Evolutionary conservation across 2,113 vertebrate species (phyloP).

Genomic region (Marmota monax): DNA sequence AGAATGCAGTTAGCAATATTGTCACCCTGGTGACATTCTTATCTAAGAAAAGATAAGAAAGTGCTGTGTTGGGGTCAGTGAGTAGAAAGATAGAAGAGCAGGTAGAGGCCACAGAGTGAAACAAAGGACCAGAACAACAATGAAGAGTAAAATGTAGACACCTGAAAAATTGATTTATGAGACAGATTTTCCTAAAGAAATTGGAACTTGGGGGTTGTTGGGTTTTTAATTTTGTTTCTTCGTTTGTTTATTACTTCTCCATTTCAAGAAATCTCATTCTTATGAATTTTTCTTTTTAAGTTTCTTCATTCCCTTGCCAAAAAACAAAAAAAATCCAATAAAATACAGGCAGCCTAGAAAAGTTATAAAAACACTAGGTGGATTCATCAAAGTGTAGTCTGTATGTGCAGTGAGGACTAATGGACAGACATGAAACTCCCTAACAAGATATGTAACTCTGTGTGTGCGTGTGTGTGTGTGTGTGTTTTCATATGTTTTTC

Average conservation of each 20-base stretch:
- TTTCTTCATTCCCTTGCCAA: conserved; percentile 42
- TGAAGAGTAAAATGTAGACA: background rate
- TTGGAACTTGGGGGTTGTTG: background rate
- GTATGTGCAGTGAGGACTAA: background rate
- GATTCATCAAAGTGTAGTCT: conserved; percentile 39
- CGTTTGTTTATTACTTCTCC: background rate
- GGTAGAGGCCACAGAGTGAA: background rate
- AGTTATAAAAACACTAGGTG: conserved; percentile 66
- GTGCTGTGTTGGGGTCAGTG: accelerated
- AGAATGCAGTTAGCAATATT: background rate
- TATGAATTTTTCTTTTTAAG: conserved; percentile 22
- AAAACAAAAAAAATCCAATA: conserved; percentile 26
- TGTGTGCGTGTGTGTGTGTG: background rate
- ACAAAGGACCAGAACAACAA: background rate
- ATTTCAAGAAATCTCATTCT: conserved; percentile 33
- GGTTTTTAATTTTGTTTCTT: background rate
- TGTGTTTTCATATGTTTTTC: background rate
- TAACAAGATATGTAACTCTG: background rate
- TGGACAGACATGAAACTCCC: background rate
- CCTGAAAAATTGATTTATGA: background rate
- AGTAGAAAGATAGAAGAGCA: background rate
- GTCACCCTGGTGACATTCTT: background rate
- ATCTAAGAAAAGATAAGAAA: background rate
- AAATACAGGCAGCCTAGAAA: conserved; percentile 31
- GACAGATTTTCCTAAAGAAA: background rate